phyloP scores from a whole-genome alignment of 2,113 vertebrate genomes.

The Symphodus melops region DNA sequence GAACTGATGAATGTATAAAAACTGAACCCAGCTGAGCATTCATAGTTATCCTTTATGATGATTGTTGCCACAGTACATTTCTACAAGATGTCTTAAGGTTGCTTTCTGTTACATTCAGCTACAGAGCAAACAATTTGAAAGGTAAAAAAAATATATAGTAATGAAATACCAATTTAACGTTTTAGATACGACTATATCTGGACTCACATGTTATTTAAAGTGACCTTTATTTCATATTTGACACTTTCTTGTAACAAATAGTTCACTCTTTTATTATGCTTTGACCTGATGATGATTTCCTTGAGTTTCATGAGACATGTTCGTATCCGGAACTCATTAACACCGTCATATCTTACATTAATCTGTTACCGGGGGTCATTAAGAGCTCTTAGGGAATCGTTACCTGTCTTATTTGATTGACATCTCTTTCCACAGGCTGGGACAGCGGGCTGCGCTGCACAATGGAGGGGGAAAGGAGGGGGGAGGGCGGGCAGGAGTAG shows the following conservation, averaged over 20 bases:
- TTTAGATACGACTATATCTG: background rate
- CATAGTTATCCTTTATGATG: too few species aligned
- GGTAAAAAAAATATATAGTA: too few species aligned
- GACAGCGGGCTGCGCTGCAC: slow-evolving; percentile 26
- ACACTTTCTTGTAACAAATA: background rate
- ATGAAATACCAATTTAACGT: too few species aligned
- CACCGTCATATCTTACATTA: background rate
- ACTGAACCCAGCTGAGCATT: too few species aligned
- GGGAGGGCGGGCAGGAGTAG: slow-evolving; percentile 52
- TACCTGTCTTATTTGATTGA: slow-evolving; percentile 72
- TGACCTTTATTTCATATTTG: background rate
- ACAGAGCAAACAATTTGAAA: too few species aligned
- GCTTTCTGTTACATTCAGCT: too few species aligned
- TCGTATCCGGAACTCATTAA: background rate
- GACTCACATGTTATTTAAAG: background rate
- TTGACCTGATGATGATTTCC: background rate
- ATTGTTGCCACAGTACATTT: too few species aligned
- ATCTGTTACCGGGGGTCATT: background rate
- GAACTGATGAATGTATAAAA: background rate
- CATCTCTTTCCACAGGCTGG: slow-evolving; percentile 41
- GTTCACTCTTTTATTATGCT: background rate
- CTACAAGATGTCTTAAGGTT: too few species aligned
- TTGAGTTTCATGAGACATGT: background rate
- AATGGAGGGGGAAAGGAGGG: slow-evolving; percentile 30
- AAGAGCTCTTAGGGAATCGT: background rate